Evolutionary conservation across 1,140 invertebrate species (phyloP).

Genomic region (Panagrolaimus sp.): DNA sequence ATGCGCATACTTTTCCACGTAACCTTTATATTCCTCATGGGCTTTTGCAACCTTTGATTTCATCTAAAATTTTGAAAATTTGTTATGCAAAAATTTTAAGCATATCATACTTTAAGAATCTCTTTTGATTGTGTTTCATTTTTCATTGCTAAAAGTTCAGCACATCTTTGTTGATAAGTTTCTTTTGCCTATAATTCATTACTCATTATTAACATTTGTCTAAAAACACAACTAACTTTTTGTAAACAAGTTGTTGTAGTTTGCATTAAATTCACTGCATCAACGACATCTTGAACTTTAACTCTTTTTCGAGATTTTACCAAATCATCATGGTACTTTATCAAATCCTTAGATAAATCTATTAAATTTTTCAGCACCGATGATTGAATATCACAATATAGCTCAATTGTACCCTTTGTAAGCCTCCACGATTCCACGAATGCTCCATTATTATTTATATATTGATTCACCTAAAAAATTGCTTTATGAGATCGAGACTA

Average conservation of each 20-base stretch:
- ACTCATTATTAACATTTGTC: neutral
- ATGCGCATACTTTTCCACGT: conserved; percentile 55
- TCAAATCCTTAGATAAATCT: conserved; percentile 46
- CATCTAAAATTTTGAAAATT: conserved; percentile 37
- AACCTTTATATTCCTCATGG: conserved; percentile 53
- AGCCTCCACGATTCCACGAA: conserved; percentile 51
- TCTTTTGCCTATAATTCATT: conserved; percentile 51
- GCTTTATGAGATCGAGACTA: neutral
- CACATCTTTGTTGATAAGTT: conserved; percentile 52
- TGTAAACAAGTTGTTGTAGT: conserved; percentile 59
- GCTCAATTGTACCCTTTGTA: conserved; percentile 56
- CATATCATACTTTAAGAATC: conserved; percentile 38
- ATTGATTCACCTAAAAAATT: conserved; percentile 40
- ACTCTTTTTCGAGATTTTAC: conserved; percentile 49
- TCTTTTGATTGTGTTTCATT: conserved; percentile 36
- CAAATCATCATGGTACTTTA: conserved; percentile 49
- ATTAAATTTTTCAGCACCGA: conserved; percentile 27
- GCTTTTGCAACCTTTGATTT: conserved; percentile 51
- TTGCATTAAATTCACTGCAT: conserved; percentile 59
- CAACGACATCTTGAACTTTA: conserved; percentile 52
- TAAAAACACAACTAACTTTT: conserved; percentile 40
- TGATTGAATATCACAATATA: conserved; percentile 40
- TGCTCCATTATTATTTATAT: conserved; percentile 40
- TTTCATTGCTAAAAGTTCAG: conserved; percentile 46
- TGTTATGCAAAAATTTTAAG: conserved; percentile 32